phyloP scores from a whole-genome alignment of 2,797 vertebrate species.

The Denticeps clupeoides region DNA sequence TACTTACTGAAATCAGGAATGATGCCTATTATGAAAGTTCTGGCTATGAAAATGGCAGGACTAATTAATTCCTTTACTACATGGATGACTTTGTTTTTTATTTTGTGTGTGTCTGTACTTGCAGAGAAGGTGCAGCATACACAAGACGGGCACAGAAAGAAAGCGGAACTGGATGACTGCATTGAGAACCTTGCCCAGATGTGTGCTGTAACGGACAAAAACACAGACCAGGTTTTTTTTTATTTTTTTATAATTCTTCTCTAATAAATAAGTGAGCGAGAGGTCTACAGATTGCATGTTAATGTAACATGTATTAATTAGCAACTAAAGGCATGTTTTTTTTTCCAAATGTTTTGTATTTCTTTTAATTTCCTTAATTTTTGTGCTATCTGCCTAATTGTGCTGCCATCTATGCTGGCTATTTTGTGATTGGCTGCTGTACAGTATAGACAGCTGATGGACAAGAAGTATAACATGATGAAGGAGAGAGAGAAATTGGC shows the following conservation, averaged over 20 bases:
- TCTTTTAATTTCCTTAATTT: not conserved
- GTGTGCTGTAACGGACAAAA: slow-evolving; percentile 51
- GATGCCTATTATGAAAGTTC: no score
- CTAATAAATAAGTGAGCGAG: no score
- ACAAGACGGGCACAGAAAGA: slow-evolving; percentile 49
- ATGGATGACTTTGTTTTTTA: no score
- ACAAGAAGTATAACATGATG: slow-evolving; percentile 45
- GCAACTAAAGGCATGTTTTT: no score
- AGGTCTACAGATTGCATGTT: no score
- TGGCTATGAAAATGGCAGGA: no score
- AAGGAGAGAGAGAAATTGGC: slow-evolving; percentile 63
- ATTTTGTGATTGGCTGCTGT: not conserved
- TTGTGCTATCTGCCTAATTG: not conserved
- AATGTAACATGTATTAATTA: no score
- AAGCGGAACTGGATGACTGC: slow-evolving; percentile 50
- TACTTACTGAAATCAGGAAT: no score
- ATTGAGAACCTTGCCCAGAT: slow-evolving; percentile 59
- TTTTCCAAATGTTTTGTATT: not conserved
- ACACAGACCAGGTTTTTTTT: slow-evolving; percentile 22
- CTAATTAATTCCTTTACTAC: no score
- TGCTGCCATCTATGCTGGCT: not conserved
- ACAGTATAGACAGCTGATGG: slow-evolving; percentile 54
- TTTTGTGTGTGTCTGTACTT: slow-evolving; percentile 2
- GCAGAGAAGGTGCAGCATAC: slow-evolving; percentile 52
- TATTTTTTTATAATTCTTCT: no score